Conservation (phyloP, 1,140 invertebrate genomes). For the Pseudomyrmex pallidus region DNA sequence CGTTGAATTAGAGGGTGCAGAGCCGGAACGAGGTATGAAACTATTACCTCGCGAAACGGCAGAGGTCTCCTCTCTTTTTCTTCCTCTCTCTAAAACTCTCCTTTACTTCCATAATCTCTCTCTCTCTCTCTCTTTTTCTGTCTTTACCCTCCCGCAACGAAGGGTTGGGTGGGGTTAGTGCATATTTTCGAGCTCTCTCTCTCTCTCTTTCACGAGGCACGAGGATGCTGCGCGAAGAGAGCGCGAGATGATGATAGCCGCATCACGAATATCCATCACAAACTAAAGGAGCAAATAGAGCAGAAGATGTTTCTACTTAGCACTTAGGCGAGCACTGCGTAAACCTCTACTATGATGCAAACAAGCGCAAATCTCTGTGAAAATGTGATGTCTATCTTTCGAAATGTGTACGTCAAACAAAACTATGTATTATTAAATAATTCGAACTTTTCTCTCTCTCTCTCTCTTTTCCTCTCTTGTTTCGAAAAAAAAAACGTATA, state of each 20-base stretch:
- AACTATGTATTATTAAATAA: not conserved
- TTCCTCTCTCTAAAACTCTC: constrained; percentile 52
- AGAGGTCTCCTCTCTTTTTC: constrained; percentile 67
- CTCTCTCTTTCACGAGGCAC: constrained; percentile 61
- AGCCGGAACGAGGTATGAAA: constrained; percentile 86
- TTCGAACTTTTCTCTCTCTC: not conserved
- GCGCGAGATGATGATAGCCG: constrained; percentile 65
- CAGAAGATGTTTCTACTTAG: constrained; percentile 43
- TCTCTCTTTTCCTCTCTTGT: no score
- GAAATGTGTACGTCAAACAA: no score
- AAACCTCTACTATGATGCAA: constrained; percentile 1
- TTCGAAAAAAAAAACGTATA: not conserved
- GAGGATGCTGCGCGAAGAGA: constrained; percentile 56
- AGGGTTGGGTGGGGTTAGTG: constrained; percentile 67
- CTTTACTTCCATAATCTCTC: constrained; percentile 36
- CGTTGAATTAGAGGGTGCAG: constrained; percentile 85
- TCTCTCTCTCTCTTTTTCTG: constrained; percentile 40
- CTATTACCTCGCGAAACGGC: constrained; percentile 85
- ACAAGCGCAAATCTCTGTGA: not conserved
- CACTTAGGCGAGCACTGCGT: constrained; percentile 6
- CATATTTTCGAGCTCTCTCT: constrained; percentile 52
- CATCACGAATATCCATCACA: constrained; percentile 60
- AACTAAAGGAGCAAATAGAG: constrained; percentile 61
- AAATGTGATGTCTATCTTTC: not conserved
- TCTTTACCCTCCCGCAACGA: constrained; percentile 45